Evolutionary conservation across 1,140 invertebrate species (phyloP), one percentile per base, ranked within the genome.

Genomic region (Hycleus phaleratus): DNA sequence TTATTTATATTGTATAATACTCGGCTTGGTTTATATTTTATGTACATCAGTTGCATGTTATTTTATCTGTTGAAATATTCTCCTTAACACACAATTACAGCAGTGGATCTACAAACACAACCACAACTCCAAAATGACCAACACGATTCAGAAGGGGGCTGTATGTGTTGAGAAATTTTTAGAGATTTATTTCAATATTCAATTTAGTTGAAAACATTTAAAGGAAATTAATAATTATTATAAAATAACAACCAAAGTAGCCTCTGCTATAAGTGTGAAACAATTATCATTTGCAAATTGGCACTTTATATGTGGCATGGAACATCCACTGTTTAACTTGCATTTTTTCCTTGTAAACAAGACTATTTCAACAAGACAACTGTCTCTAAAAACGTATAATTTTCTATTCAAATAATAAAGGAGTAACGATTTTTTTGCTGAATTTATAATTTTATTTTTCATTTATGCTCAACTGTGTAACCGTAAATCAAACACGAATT

Each of bases 71-170:
- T 12, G 40, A 51, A 38, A 18, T 54, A 46, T 59, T 71, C 68
- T 74, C 71, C 71, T 74, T 73, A 75, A 69, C 62, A 32, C 7
- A 53, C 43, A 59, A 58, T 58, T 60, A 55, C 76, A 88, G 85
- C 85, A 75, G 87, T 89, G 70, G 85, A 88, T 72, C 77, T 88
- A 68, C 85, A 88, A 79, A 87, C 84, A 65, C 86, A 88, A 75
- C 82, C 83, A 56, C 79, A 84, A 59, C 80, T 85, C 74, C 84
- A 86, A 73, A 81, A 81, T 60, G 82, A 85, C 65, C 83, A 86
- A 65, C 84, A 85, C 64, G 86, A 88, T 68, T 82, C 82, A 62
- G 87, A 91, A 71, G 82, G 85, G 59, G 85, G 86, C 67, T 91
- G 87, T 74, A 85, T 87, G 76, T 90, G 88, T 78, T 90, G 64